Evolutionary conservation across 2,888 invertebrate genomes (phyloP).

Genomic region (Heteromurus nitidus): DNA sequence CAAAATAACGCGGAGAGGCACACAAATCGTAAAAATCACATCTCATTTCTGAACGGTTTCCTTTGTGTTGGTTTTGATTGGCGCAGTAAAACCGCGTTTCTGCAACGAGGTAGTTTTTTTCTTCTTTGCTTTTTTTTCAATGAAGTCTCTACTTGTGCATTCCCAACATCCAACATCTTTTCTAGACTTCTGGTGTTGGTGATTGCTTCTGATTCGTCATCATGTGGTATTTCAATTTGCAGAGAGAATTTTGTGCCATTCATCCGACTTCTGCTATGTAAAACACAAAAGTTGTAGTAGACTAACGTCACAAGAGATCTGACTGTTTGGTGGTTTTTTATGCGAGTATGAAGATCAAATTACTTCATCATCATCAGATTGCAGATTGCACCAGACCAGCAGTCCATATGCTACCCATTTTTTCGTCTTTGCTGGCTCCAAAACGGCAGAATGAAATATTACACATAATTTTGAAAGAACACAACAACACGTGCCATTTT

Average conservation of each 20-base stretch:
- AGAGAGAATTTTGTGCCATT: neutral
- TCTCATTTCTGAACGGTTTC: too few species aligned
- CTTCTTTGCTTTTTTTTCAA: neutral
- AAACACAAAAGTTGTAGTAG: neutral
- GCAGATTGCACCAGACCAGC: too few species aligned
- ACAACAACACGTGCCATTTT: neutral
- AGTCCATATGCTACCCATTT: constrained; percentile 1
- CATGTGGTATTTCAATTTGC: neutral
- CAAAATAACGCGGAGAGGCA: too few species aligned
- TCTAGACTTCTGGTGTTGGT: neutral
- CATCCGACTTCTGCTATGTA: neutral
- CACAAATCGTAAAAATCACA: too few species aligned
- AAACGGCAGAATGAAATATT: neutral
- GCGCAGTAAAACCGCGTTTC: neutral
- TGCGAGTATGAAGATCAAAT: neutral
- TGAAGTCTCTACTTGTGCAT: neutral
- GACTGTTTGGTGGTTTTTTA: neutral
- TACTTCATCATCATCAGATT: too few species aligned
- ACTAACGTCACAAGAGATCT: neutral
- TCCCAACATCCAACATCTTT: neutral
- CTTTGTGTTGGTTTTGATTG: neutral
- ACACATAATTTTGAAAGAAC: neutral
- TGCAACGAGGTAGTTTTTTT: too few species aligned
- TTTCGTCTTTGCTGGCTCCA: too few species aligned
- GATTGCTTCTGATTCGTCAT: constrained; percentile 3